A percentile compares a stretch with the other conserved stretches of the same genome.
Conservation (phyloP, 2,113 vertebrate genomes). For the Pterocles burchelli region DNA sequence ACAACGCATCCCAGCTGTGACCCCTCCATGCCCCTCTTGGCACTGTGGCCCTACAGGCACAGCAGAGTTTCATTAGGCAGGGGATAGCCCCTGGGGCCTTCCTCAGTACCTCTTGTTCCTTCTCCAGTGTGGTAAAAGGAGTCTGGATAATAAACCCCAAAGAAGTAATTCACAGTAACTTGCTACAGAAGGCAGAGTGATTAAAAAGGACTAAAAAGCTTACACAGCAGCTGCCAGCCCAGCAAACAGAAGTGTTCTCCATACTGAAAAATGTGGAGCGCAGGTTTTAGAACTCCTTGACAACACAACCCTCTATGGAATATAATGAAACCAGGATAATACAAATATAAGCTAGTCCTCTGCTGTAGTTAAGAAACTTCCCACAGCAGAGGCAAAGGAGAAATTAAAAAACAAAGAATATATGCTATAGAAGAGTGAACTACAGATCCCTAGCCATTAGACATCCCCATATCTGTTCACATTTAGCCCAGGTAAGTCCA, state of each 20-base stretch:
- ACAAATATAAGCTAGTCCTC: neutral
- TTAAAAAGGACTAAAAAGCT: conserved; percentile 35
- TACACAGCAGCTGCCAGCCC: conserved; percentile 8
- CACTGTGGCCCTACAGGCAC: neutral
- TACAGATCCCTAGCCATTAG: neutral
- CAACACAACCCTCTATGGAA: neutral
- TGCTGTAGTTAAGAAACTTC: neutral
- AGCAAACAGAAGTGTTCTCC: neutral
- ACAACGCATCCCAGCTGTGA: neutral
- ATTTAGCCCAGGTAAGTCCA: neutral
- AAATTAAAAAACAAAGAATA: neutral
- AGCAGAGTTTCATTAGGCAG: neutral
- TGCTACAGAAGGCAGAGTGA: neutral
- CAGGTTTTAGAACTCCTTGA: neutral
- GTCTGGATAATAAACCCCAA: neutral
- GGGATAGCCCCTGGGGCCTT: neutral
- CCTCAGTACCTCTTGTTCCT: conserved; percentile 8
- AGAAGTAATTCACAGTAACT: conserved; percentile 11
- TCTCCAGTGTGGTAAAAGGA: neutral
- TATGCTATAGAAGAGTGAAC: neutral
- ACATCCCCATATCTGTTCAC: neutral
- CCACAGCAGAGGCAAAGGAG: neutral
- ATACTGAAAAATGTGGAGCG: neutral
- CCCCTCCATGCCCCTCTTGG: neutral
- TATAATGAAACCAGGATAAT: neutral